Base-by-base conservation (phyloP, 2,888 invertebrate genomes). In the Lasioglossum morio region DNA sequence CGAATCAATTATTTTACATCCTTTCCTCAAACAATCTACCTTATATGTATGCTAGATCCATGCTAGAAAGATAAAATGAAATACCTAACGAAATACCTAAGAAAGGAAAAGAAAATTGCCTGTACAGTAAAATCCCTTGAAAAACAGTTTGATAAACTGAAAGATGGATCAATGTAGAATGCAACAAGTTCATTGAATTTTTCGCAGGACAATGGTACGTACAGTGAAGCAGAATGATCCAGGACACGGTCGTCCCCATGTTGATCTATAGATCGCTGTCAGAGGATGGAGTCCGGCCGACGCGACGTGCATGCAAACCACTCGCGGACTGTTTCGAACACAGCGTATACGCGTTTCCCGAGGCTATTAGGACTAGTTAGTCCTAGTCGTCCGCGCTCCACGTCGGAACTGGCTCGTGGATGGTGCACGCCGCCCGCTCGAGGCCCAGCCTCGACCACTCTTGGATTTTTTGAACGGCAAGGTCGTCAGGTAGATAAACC, bases 401-500 rank as follows among this genome's bases (percentile, higher is more conserved):
- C 90, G 91, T 84, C 87, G 86, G 90, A 89, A 93, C 93, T 93
- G 91, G 90, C 91, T 92, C 87, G 90, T 89, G 91, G 85, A 90
- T 90, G 88, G 85, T 86, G 86, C 86, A 85, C 87, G 84, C 79
- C 86, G 85, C 72, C 91, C 63, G 82, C 85, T 81, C 87, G 84
- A 84, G 82, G 87, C 82, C 76, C 88, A 86, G 79, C 86, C 87
- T 53, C 53, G 85, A 85, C 89, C 90, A 82, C 89, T 87, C 88
- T 87, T 87, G 82, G 91, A 92, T 88, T 92, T 91, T 89, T 90
- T 91, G 88, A 93, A 91, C 89, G 91, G 89, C 92, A 92, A 93
- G 93, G 93, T 92, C 93, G 91, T 84, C 90, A 90, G 92, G 92
- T 92, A 91, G 91, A 92, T 92, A 93, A 93, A 92, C 93, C 91